Evolutionary conservation across 2,888 invertebrate species (phyloP).

Genomic region (Zygogramma bicolorata): DNA sequence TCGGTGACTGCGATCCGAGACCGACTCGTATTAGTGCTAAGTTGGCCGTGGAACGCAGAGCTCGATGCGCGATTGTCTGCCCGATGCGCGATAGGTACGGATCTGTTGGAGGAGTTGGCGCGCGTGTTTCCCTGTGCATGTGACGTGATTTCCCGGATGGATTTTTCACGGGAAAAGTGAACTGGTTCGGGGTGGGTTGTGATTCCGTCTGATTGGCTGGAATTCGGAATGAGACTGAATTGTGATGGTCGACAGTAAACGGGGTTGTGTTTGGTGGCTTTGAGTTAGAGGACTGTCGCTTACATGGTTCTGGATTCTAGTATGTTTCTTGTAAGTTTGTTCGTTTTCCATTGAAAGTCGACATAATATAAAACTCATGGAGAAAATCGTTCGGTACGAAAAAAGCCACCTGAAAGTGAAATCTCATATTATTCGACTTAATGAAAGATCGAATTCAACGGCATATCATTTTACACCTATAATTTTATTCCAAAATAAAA

Average conservation of each 20-base stretch:
- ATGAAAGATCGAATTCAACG: no score
- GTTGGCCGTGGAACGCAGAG: conserved; percentile 40
- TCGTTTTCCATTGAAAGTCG: not conserved
- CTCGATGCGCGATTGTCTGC: conserved; percentile 21
- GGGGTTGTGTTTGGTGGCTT: conserved; percentile 11
- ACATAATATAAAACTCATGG: no score
- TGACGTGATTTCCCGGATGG: conserved; percentile 29
- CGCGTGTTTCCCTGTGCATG: conserved; percentile 34
- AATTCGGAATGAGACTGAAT: conserved; percentile 10
- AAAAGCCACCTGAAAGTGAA: no score
- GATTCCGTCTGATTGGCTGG: conserved; percentile 22
- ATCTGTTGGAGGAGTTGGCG: conserved; percentile 15
- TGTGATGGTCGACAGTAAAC: conserved; percentile 11
- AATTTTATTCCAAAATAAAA: no score
- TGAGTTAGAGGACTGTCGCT: conserved; percentile 35
- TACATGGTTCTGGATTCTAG: conserved; percentile 42
- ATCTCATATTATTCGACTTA: no score
- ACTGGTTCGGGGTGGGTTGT: conserved; percentile 30
- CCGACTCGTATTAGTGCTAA: conserved; percentile 49
- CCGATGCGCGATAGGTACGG: conserved; percentile 1
- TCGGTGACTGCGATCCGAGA: conserved; percentile 39
- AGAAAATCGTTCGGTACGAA: no score
- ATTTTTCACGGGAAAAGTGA: conserved; percentile 20
- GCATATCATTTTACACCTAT: no score
- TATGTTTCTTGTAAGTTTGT: conserved; percentile 39